Conservation (phyloP, 2,797 vertebrate species). For the Tympanoctomys barrerae region DNA sequence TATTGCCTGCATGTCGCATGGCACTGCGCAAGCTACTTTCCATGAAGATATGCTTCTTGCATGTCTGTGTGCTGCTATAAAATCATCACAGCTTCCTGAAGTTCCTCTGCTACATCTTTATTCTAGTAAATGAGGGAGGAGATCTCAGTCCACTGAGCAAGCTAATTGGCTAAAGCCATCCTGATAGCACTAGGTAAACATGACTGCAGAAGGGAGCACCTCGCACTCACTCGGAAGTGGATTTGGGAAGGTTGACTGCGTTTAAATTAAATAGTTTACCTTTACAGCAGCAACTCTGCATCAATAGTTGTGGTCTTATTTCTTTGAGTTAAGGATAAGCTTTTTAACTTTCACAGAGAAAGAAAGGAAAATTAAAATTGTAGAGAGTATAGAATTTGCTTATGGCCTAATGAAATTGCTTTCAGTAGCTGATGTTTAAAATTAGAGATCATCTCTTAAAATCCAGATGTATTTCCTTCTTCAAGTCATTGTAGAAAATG, state of each 20-base stretch:
- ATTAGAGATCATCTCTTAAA: constrained; percentile 18
- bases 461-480: not conserved
- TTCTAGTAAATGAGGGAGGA: constrained; percentile 51
- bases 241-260: constrained; percentile 11
- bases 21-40: not conserved
- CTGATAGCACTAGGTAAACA: constrained; percentile 20
- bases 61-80: not conserved
- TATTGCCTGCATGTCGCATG: not conserved
- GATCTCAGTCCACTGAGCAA: constrained; percentile 62
- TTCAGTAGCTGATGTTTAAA: constrained; percentile 11
- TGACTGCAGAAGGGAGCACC: constrained; percentile 10
- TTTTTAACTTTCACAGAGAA: constrained; percentile 29
- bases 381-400: constrained; percentile 43
- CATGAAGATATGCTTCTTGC: not conserved
- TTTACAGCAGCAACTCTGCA: not conserved
- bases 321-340: not conserved
- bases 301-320: not conserved
- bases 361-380: not conserved
- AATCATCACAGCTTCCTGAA: constrained; percentile 6
- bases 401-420: constrained; percentile 50
- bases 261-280: constrained; percentile 63
- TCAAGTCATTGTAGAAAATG: constrained; percentile 2
- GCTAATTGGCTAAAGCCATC: constrained; percentile 47
- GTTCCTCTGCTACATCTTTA: constrained; percentile 28
- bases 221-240: not conserved